Conservation (phyloP, 2,888 invertebrate genomes). For the Calameuta filiformis region DNA sequence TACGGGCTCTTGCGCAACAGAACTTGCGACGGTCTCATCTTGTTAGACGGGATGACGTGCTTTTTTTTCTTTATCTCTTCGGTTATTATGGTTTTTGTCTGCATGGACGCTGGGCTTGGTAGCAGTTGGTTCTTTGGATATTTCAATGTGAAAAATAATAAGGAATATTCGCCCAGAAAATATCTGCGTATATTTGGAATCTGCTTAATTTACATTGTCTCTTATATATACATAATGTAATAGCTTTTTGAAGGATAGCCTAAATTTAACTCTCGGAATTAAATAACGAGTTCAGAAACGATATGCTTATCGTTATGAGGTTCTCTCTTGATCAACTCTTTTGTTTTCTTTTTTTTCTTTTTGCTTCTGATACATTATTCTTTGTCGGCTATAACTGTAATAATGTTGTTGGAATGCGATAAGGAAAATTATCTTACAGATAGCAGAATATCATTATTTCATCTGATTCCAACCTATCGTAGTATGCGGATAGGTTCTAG, state of each 20-base stretch:
- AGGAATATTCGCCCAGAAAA: conserved; percentile 55
- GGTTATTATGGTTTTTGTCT: not conserved
- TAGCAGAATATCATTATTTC: conserved; percentile 31
- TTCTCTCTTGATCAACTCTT: conserved; percentile 2
- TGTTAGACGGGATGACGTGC: not conserved
- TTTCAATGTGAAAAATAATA: not conserved
- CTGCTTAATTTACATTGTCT: conserved; percentile 52
- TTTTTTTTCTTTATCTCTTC: not conserved
- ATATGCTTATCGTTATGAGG: conserved; percentile 11
- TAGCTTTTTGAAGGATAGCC: conserved; percentile 2
- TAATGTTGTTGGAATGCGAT: conserved; percentile 46
- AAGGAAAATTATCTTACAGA: conserved; percentile 40
- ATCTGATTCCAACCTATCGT: conserved; percentile 39
- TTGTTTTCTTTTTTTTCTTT: not conserved
- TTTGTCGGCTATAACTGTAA: conserved; percentile 36
- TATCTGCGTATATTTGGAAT: conserved; percentile 60
- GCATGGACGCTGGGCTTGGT: not conserved
- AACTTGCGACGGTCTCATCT: not conserved
- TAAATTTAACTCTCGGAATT: not conserved
- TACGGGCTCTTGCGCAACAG: not conserved
- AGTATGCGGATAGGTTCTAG: conserved; percentile 33
- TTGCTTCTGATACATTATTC: conserved; percentile 20
- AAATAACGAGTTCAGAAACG: conserved; percentile 9
- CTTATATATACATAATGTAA: conserved; percentile 43
- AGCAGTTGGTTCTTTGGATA: not conserved